Evolutionary conservation across 2,797 vertebrate genomes (phyloP).

Genomic region (Thunnus albacares): DNA sequence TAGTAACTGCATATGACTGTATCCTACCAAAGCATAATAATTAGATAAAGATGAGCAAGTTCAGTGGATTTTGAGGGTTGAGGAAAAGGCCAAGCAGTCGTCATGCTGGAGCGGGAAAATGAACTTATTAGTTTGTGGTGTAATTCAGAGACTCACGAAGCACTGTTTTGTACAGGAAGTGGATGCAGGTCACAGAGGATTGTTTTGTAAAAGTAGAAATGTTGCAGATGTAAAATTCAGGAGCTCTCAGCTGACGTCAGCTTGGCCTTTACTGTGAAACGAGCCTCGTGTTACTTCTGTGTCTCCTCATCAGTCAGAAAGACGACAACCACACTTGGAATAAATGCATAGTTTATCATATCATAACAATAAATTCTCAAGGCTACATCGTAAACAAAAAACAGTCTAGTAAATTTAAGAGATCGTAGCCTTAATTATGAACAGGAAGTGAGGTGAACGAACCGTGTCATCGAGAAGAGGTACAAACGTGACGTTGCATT

Average conservation of each 20-base stretch:
- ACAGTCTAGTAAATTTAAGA: constrained; percentile 68
- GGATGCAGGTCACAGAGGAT: neutral
- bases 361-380: constrained; percentile 67
- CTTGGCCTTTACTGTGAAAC: constrained; percentile 16
- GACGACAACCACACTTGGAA: constrained; percentile 68
- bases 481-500: constrained; percentile 53
- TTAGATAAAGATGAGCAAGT: constrained; percentile 21
- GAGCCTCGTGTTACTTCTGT: neutral
- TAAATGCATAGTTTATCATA: constrained; percentile 86
- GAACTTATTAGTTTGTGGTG: neutral
- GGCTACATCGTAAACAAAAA: constrained; percentile 71
- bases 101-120: neutral
- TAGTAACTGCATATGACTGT: neutral
- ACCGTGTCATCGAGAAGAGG: constrained; percentile 52
- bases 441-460: constrained; percentile 62
- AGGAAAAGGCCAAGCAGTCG: neutral
- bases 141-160: neutral
- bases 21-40: neutral
- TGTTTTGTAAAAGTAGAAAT: neutral
- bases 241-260: constrained; percentile 26
- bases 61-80: neutral
- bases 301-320: constrained; percentile 38
- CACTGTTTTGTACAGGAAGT: neutral
- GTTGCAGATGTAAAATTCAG: neutral
- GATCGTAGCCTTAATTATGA: constrained; percentile 55